Evolutionary conservation across 1,140 invertebrate genomes (phyloP).

Genomic region (Drosophila sproati): DNA sequence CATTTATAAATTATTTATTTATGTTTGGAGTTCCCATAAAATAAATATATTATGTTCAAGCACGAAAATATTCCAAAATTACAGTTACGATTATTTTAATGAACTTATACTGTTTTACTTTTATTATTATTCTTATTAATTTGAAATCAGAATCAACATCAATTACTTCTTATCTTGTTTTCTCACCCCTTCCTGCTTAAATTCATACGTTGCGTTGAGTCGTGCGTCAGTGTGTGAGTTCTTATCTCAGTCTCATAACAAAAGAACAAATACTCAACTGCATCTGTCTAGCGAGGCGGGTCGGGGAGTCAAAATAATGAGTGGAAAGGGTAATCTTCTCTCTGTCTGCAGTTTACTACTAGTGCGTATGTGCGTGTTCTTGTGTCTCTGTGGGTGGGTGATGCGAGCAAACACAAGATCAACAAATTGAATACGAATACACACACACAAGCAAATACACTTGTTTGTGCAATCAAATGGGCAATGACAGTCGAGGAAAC

Average conservation of each 20-base stretch:
- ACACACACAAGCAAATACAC: background rate
- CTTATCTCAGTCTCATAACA: background rate
- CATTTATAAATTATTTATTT: background rate
- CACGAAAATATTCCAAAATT: too few relatives aligned
- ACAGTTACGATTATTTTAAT: too few relatives aligned
- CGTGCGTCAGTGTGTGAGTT: constrained; percentile 10
- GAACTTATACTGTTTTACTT: too few relatives aligned
- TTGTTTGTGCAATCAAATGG: background rate
- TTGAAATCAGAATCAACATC: background rate
- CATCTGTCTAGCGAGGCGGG: constrained; percentile 6
- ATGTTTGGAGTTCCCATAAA: too few relatives aligned
- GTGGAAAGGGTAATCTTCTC: constrained; percentile 41
- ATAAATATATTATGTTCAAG: too few relatives aligned
- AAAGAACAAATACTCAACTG: constrained; percentile 14
- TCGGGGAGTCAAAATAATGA: background rate
- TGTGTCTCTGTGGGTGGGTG: constrained; percentile 15
- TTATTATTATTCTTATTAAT: too few relatives aligned
- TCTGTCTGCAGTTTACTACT: constrained; percentile 50
- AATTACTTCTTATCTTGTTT: background rate
- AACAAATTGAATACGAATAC: constrained; percentile 28
- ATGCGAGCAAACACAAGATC: constrained; percentile 43
- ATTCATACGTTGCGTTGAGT: background rate
- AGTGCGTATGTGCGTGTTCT: background rate
- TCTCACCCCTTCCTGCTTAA: background rate
- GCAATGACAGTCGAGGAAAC: constrained; percentile 41